phyloP scores from a whole-genome alignment of 2,888 invertebrate species.

The Eupithecia subfuscata region DNA sequence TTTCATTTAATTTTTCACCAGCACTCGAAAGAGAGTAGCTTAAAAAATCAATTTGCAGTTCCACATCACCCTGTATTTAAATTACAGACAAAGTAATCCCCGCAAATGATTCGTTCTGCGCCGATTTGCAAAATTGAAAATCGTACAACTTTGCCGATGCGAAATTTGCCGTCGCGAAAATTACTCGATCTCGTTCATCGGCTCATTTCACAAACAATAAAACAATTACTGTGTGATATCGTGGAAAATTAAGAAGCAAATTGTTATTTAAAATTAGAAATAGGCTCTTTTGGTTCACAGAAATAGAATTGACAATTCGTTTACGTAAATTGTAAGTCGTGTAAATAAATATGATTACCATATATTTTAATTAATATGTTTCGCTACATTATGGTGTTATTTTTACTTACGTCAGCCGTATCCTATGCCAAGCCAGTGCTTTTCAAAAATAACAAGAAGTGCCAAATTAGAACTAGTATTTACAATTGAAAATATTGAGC shows the following conservation, averaged over 20 bases:
- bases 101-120: constrained; percentile 49
- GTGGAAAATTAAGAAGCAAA: constrained; percentile 9
- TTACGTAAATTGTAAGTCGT: neutral
- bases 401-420: neutral
- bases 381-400: neutral
- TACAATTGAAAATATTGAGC: no score
- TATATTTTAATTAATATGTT: neutral
- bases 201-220: constrained; percentile 25
- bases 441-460: neutral
- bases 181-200: constrained; percentile 33
- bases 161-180: constrained; percentile 38
- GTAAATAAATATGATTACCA: neutral
- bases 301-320: neutral
- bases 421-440: neutral
- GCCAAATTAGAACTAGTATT: no score
- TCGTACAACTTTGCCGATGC: constrained; percentile 52
- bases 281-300: neutral
- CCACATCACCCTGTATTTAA: constrained; percentile 46
- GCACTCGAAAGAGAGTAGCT: neutral
- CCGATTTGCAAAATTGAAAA: constrained; percentile 54
- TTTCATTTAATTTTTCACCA: neutral
- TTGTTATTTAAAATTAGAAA: constrained; percentile 1
- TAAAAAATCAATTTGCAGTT: constrained; percentile 16
- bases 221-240: constrained; percentile 21
- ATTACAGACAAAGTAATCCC: constrained; percentile 50